phyloP scores from a whole-genome alignment of 2,797 vertebrate genomes.

The Leuciscus waleckii region DNA sequence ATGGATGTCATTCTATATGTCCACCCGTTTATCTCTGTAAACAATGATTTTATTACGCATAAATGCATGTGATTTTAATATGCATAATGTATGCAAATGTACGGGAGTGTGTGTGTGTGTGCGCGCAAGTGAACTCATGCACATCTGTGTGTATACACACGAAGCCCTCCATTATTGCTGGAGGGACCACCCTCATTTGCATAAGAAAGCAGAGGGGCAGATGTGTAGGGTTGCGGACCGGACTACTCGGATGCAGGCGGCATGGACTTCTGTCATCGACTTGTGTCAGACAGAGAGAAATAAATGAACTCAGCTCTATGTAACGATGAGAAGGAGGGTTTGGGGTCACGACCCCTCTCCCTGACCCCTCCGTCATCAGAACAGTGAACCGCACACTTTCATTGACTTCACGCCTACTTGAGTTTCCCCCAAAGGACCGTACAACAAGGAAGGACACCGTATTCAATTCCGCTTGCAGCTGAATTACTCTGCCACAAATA shows the following conservation, averaged over 20 bases:
- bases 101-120: constrained; percentile 20
- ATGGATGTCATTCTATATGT: constrained; percentile 40
- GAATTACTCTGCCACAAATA: constrained; percentile 23
- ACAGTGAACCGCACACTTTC: constrained; percentile 77
- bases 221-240: constrained; percentile 67
- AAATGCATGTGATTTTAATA: constrained; percentile 43
- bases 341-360: constrained; percentile 68
- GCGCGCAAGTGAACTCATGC: constrained; percentile 3
- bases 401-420: constrained; percentile 70
- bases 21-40: constrained; percentile 20
- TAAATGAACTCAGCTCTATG: constrained; percentile 63
- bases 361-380: constrained; percentile 71
- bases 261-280: constrained; percentile 50
- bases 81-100: constrained; percentile 36
- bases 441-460: constrained; percentile 24
- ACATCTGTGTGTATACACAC: constrained; percentile 35
- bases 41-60: constrained; percentile 12
- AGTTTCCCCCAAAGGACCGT: constrained; percentile 44
- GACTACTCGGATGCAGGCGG: constrained; percentile 43
- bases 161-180: constrained; percentile 16
- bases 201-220: constrained; percentile 71
- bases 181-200: constrained; percentile 63
- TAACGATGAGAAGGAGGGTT: constrained; percentile 58
- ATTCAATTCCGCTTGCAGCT: background rate
- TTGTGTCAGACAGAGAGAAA: constrained; percentile 60